Conservation (phyloP, 2,888 invertebrate genomes). For the Spisula solida region DNA sequence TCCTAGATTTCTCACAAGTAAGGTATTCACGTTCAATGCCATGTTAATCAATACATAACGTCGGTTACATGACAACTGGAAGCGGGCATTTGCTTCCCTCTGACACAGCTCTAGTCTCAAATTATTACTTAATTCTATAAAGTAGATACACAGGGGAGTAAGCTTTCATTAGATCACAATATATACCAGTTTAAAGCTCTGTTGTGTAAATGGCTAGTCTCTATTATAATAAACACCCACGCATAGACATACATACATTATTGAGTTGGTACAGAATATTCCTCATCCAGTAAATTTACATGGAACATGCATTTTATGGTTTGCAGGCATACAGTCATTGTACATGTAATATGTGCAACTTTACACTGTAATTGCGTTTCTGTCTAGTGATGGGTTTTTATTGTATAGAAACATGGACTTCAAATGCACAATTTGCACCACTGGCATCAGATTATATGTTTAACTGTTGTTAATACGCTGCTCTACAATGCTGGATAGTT, state of each 20-base stretch:
- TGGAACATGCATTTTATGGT: slow-evolving; percentile 16
- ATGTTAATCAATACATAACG: slow-evolving; percentile 34
- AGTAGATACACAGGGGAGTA: slow-evolving; percentile 1
- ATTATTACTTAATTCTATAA: neutral
- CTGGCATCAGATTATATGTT: neutral
- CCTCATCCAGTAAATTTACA: neutral
- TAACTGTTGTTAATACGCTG: neutral
- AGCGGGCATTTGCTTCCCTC: neutral
- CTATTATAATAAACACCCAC: slow-evolving; percentile 17
- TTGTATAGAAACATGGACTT: slow-evolving; percentile 7
- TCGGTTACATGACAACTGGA: slow-evolving; percentile 27
- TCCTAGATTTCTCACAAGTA: slow-evolving; percentile 35
- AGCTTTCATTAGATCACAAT: neutral
- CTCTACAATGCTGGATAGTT: neutral
- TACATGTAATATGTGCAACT: neutral
- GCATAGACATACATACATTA: neutral
- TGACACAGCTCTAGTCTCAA: neutral
- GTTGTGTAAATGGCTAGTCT: neutral
- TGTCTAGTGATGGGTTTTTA: slow-evolving; percentile 7
- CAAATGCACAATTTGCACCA: neutral
- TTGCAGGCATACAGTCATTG: neutral
- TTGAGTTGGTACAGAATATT: neutral
- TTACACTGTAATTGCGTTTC: slow-evolving; percentile 18
- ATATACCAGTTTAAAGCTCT: neutral
- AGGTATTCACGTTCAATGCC: slow-evolving; percentile 33